Conservation (phyloP, 2,888 invertebrate genomes). For the Mamestra brassicae region DNA sequence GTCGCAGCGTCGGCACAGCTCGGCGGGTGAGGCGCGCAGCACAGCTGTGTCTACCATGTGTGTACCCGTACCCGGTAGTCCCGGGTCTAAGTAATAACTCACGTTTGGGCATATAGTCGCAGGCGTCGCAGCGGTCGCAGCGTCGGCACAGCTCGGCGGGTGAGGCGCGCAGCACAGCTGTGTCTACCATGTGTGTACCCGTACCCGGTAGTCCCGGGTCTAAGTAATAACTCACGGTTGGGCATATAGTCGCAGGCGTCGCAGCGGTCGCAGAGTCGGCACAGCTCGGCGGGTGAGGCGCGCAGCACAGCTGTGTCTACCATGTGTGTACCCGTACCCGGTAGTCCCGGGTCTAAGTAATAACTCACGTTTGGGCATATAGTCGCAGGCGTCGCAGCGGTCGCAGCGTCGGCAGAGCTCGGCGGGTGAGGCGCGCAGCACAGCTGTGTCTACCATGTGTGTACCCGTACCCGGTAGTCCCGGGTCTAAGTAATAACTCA, state of each 20-base stretch:
- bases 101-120: conserved; percentile 41
- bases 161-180: conserved; percentile 76
- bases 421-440: conserved; percentile 76
- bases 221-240: conserved; percentile 47
- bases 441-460: conserved; percentile 71
- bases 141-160: conserved; percentile 67
- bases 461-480: no score
- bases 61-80: background rate
- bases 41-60: conserved; percentile 72
- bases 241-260: conserved; percentile 56
- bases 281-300: conserved; percentile 72
- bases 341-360: no score
- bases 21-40: conserved; percentile 75
- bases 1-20: conserved; percentile 67
- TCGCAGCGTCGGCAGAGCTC: conserved; percentile 68
- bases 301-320: conserved; percentile 77
- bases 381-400: conserved; percentile 68
- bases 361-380: conserved; percentile 50
- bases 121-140: conserved; percentile 73
- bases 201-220: background rate
- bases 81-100: conserved; percentile 16
- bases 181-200: conserved; percentile 64
- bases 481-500: no score
- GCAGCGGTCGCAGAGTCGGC: conserved; percentile 71
- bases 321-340: no score